Conservation (phyloP, 2,888 invertebrate species). For the Sarcophaga caerulescens region DNA sequence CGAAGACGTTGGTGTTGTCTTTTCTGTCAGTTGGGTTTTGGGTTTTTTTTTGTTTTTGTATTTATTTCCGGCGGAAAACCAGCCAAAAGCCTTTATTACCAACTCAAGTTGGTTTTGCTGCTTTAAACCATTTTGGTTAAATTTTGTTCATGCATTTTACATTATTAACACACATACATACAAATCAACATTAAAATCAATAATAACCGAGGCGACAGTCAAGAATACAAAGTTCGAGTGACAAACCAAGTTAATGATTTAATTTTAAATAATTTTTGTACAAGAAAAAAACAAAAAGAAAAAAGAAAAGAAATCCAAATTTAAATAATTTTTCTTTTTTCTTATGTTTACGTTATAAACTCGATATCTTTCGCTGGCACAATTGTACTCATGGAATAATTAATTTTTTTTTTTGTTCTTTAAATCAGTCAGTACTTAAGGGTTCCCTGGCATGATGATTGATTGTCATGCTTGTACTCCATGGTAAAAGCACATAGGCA, state of each 20-base stretch:
- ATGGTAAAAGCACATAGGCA: too few species aligned
- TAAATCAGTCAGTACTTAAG: neutral
- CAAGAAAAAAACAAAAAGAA: neutral
- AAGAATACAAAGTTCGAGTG: constrained; percentile 5
- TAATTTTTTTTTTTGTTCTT: neutral
- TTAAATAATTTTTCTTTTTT: neutral
- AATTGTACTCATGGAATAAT: neutral
- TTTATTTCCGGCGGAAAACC: constrained; percentile 64
- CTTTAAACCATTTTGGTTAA: neutral
- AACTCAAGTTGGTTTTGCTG: neutral
- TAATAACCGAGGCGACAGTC: constrained; percentile 11
- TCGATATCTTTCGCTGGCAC: neutral
- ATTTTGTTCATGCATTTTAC: constrained; percentile 20
- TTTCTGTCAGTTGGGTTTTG: neutral
- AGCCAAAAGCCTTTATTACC: constrained; percentile 3
- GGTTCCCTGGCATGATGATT: neutral
- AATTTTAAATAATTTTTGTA: neutral
- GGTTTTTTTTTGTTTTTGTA: constrained; percentile 12
- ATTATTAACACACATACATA: constrained; percentile 5
- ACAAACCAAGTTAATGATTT: constrained; percentile 22
- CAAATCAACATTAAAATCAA: constrained; percentile 36
- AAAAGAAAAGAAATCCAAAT: neutral
- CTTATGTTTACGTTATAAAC: neutral
- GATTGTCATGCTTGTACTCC: neutral
- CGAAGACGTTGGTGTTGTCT: neutral